Conservation (phyloP, 2,888 invertebrate genomes). For the Apoda limacodes region DNA sequence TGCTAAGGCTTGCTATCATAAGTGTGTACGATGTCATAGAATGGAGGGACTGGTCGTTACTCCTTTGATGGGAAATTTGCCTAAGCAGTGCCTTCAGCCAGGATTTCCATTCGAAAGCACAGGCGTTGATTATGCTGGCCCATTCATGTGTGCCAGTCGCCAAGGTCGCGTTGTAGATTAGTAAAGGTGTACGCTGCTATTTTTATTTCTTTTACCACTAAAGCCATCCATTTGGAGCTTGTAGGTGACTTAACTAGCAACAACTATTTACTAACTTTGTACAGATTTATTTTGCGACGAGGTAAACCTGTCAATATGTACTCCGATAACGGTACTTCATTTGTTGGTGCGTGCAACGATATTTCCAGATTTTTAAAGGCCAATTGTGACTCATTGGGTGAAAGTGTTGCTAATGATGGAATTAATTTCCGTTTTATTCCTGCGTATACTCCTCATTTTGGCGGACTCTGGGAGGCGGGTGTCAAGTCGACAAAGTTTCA, state of each 20-base stretch:
- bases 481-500: constrained; percentile 8
- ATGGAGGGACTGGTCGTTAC: constrained; percentile 1
- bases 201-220: constrained; percentile 2
- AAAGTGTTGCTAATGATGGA: constrained; percentile 7
- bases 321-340: constrained; percentile 19
- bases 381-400: constrained; percentile 7
- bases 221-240: constrained; percentile 4
- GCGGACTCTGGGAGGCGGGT: constrained; percentile 7
- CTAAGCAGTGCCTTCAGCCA: background rate
- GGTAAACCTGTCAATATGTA: constrained; percentile 15
- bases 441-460: constrained; percentile 10
- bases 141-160: background rate
- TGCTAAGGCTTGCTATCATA: constrained; percentile 1
- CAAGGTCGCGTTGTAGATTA: constrained; percentile 1
- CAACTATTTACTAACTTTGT: constrained; percentile 1
- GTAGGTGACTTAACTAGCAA: constrained; percentile 10
- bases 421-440: constrained; percentile 6
- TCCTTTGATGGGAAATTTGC: constrained; percentile 8
- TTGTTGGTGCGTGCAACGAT: constrained; percentile 20
- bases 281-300: constrained; percentile 8
- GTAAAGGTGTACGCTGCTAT: constrained; percentile 2
- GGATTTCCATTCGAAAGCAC: background rate
- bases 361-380: constrained; percentile 13
- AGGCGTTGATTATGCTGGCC: background rate
- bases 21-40: background rate